Percentiles rank a stretch among this genome's conserved stretches.
These are phyloP conservation scores for Osmoderma eremita DNA, from an alignment of 2,888 invertebrate genomes.

Conservation along the genomic window DNA sequence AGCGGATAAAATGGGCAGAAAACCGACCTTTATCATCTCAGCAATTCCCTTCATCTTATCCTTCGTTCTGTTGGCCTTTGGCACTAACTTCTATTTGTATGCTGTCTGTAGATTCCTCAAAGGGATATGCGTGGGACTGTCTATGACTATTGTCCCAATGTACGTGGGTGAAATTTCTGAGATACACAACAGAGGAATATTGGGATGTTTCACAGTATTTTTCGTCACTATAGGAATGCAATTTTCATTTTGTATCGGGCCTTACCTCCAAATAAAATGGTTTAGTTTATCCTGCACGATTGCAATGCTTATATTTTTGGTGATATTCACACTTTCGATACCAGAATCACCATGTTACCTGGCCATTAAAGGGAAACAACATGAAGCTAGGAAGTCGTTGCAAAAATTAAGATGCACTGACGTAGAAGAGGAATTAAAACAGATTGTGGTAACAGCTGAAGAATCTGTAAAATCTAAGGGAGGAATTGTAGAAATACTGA, in stretches of 20 bases:
- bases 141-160: constrained; percentile 79
- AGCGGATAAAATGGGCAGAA: constrained; percentile 72
- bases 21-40: constrained; percentile 71
- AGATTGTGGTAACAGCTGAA: constrained; percentile 53
- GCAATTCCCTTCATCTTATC: constrained; percentile 72
- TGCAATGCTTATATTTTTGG: constrained; percentile 33
- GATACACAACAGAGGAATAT: constrained; percentile 42
- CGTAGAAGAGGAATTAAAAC: constrained; percentile 71
- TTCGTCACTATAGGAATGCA: constrained; percentile 42
- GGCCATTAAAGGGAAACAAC: constrained; percentile 57
- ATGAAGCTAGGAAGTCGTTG: constrained; percentile 69
- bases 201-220: constrained; percentile 43
- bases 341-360: constrained; percentile 47
- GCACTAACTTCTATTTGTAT: constrained; percentile 34
- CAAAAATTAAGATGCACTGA: constrained; percentile 74
- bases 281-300: constrained; percentile 38
- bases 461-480: constrained; percentile 64
- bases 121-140: constrained; percentile 46
- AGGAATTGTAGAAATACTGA: constrained; percentile 62
- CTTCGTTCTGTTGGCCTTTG: constrained; percentile 48
- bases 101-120: constrained; percentile 42
- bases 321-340: constrained; percentile 33
- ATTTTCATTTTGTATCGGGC: constrained; percentile 41
- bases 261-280: constrained; percentile 36
- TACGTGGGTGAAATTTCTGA: constrained; percentile 80